Evolutionary conservation across 2,797 vertebrate genomes (phyloP), one percentile per base, ranked within the genome.

Genomic region (Champsocephalus gunnari): DNA sequence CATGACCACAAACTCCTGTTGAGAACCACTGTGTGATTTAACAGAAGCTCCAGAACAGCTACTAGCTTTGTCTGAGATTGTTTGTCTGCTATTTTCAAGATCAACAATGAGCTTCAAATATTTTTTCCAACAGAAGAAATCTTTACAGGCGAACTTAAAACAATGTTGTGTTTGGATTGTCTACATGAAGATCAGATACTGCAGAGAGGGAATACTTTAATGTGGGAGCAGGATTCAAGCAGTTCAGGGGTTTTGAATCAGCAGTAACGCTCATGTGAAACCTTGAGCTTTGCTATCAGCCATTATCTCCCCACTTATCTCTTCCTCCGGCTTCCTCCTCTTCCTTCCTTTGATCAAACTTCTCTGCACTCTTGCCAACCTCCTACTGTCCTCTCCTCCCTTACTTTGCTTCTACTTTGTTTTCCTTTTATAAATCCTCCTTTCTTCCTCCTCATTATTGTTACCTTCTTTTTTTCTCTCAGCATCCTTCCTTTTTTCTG

Each of bases 221-320:
- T 28, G 73, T 28, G 24, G 38, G 32, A 2, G 69, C 12, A 59
- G 34, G 53, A 61, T 64, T 45, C 50, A 49, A 70, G 43, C 51
- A 60, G 41, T 62, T 48, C 28, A 28, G 17, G 28, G 32, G 13
- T 51, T 76, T 50, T 84, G 49, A 77, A 34, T 71, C 13, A 53
- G 19, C 68, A 72, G 65, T 66, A 69, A 72, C 24, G 64, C 28
- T 64, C 10, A 34, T 43, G 51, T 28, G 14, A 55, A 50, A 38
- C 13, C 83, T 87, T 89, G 66, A 87, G 80, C 65, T 74, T 73
- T 51, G 45, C 41, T 57, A 72, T 66, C 64, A 71, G 63, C 72
- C 77, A 8, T 72, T 55, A 56, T 77, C 32, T 43, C 50, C 13
- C 12, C 44, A 68, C 45, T 75, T 76, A 62, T 77, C 73, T 21